phyloP scores from a whole-genome alignment of 92 coral and sea anemone species.

The Phenganax subtilis region DNA sequence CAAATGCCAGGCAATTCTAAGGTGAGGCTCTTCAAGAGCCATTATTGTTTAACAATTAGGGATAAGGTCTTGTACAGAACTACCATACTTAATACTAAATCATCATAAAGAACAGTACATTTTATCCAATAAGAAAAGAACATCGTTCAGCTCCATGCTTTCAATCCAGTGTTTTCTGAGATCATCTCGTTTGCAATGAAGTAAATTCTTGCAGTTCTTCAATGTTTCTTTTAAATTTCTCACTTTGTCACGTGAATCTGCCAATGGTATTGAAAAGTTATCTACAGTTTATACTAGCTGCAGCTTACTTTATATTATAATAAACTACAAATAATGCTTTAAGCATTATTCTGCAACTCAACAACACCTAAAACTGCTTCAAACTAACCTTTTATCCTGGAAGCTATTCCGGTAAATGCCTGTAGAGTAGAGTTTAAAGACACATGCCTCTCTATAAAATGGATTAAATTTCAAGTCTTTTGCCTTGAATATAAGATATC shows the following conservation, averaged over 20 bases:
- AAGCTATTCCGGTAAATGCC: conserved; percentile 88
- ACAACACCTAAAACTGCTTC: not conserved
- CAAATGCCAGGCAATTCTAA: no score
- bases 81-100: no score
- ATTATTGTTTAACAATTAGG: no score
- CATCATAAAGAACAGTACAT: conserved; percentile 47
- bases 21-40: no score
- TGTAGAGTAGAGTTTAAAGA: conserved; percentile 84
- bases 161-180: conserved; percentile 96
- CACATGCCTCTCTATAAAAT: conserved; percentile 67
- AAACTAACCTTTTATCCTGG: conserved; percentile 71
- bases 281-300: not conserved
- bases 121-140: conserved; percentile 78
- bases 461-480: not conserved
- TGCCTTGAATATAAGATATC: not conserved
- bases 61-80: no score
- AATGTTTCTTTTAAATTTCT: conserved; percentile 71
- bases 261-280: not conserved
- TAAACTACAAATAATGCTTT: not conserved
- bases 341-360: not conserved
- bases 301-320: not conserved
- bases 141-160: conserved; percentile 94
- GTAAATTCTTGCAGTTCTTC: conserved; percentile 69
- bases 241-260: conserved; percentile 82
- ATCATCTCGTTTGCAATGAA: conserved; percentile 92